Conservation (phyloP, 2,113 vertebrate genomes). For the Phylloscopus trochiloides region DNA sequence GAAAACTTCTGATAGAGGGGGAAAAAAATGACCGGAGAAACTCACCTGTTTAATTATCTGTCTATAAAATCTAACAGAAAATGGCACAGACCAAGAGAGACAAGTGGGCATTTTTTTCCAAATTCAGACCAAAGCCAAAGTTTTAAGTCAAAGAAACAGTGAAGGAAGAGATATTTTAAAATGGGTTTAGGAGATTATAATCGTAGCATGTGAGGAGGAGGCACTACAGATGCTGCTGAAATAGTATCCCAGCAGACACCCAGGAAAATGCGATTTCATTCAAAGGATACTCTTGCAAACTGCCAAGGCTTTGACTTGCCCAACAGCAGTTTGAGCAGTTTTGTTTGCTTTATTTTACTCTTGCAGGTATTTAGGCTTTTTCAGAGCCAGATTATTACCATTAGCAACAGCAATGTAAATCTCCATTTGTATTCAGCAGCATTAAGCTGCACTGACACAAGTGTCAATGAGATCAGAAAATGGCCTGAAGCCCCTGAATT, state of each 20-base stretch:
- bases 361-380: constrained; percentile 27
- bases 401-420: constrained; percentile 14
- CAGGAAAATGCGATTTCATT: not conserved
- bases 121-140: not conserved
- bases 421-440: constrained; percentile 28
- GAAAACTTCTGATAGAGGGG: not conserved
- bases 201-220: not conserved
- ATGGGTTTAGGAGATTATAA: not conserved
- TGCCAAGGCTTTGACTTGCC: not conserved
- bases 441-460: constrained; percentile 2
- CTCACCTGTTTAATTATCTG: not conserved
- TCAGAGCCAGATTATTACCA: constrained; percentile 14
- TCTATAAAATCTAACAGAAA: not conserved
- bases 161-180: not conserved
- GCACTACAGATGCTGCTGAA: not conserved
- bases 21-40: not conserved
- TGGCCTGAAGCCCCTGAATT: constrained; percentile 52
- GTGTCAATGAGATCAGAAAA: constrained; percentile 63
- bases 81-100: not conserved
- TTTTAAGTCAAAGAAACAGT: not conserved
- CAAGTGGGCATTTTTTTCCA: not conserved
- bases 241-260: not conserved
- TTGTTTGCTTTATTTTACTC: constrained; percentile 26
- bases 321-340: not conserved
- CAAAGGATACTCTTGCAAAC: not conserved